phyloP scores from a whole-genome alignment of 2,888 invertebrate genomes.

The Leptodirus hochenwartii region DNA sequence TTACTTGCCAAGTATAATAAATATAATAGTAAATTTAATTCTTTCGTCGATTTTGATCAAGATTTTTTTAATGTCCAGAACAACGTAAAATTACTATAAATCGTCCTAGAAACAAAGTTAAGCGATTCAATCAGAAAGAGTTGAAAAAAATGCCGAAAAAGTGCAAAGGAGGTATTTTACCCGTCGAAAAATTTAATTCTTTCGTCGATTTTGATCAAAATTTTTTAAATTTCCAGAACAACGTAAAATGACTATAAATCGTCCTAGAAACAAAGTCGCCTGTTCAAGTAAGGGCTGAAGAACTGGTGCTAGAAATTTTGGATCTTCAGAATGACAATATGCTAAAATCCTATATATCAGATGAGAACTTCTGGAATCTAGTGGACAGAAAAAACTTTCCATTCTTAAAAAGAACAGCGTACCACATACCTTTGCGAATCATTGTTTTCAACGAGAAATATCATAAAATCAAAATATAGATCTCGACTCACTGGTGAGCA shows the following conservation, averaged over 20 bases:
- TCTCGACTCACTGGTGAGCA: conserved; percentile 10
- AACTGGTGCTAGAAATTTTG: neutral
- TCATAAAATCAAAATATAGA: conserved; percentile 4
- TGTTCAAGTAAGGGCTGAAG: neutral
- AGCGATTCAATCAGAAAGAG: no score
- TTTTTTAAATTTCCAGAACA: no score
- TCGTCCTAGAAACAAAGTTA: no score
- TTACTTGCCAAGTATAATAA: neutral
- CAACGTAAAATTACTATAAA: no score
- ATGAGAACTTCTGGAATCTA: conserved; percentile 1
- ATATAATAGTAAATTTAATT: neutral
- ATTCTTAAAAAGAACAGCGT: neutral
- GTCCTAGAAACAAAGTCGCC: no score
- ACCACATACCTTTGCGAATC: conserved; percentile 2
- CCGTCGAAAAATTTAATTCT: no score
- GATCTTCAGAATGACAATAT: conserved; percentile 1
- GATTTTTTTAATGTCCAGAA: no score
- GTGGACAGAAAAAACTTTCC: conserved; percentile 1
- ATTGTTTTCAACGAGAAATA: neutral
- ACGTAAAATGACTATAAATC: no score
- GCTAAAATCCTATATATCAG: neutral
- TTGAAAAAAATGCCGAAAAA: no score
- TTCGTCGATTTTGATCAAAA: no score
- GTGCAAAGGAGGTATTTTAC: no score
- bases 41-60: no score